Percentiles rank a stretch among this genome's conserved stretches.
Evolutionary conservation across 2,797 vertebrate species (phyloP).

Genomic region (Pangasius sanitwongsei): DNA sequence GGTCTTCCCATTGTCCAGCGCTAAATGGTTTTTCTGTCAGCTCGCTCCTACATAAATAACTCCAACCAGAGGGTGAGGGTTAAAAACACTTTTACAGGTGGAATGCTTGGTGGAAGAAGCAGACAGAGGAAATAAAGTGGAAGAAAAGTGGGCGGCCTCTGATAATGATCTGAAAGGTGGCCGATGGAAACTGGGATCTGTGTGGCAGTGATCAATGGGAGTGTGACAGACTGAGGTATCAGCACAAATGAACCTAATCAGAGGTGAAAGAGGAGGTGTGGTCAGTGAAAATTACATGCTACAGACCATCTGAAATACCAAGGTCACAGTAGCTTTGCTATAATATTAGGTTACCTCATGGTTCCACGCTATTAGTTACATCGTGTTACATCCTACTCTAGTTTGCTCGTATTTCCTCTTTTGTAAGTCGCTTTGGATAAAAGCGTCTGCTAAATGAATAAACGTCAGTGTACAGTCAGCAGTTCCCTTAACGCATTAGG

Average conservation of each 20-base stretch:
- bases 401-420: too few species aligned
- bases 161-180: slow-evolving; percentile 34
- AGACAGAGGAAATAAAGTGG: slow-evolving; percentile 30
- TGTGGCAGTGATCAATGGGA: neutral
- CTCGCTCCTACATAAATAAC: slow-evolving; percentile 53
- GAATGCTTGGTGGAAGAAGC: slow-evolving; percentile 20
- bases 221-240: slow-evolving; percentile 17
- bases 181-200: neutral
- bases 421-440: too few species aligned
- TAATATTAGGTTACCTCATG: neutral
- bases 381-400: neutral
- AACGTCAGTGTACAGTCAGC: neutral
- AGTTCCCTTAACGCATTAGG: neutral
- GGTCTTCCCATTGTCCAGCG: slow-evolving; percentile 52
- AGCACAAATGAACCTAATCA: slow-evolving; percentile 27
- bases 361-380: neutral
- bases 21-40: slow-evolving; percentile 55
- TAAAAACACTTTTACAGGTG: slow-evolving; percentile 40
- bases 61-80: neutral
- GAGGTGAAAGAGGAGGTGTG: slow-evolving; percentile 21
- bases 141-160: neutral
- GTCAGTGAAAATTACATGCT: slow-evolving; percentile 26
- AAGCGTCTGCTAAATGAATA: too few species aligned
- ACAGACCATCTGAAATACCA: neutral
- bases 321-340: neutral